Conservation (phyloP, 2,888 invertebrate genomes). For the Taphrorychus bicolor region DNA sequence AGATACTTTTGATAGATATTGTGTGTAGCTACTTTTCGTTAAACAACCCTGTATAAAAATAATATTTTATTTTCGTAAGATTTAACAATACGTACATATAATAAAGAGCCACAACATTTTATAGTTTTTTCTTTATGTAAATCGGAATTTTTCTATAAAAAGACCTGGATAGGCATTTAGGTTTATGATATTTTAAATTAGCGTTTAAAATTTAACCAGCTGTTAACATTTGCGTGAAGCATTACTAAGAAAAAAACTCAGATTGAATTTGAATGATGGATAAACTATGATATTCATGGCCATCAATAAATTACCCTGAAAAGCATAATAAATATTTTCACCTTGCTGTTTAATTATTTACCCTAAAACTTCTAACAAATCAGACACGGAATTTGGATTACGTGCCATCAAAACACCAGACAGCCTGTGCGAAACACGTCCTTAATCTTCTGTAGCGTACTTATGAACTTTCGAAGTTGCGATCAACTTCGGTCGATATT, state of each 20-base stretch:
- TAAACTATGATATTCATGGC: not conserved
- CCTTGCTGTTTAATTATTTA: not conserved
- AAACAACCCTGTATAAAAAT: too few relatives aligned
- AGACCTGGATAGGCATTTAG: not conserved
- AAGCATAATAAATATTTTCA: too few relatives aligned
- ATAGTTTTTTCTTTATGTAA: too few relatives aligned
- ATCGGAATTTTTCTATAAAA: too few relatives aligned
- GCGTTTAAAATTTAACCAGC: not conserved
- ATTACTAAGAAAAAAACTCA: too few relatives aligned
- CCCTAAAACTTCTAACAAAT: too few relatives aligned
- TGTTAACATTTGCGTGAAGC: not conserved
- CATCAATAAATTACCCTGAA: not conserved
- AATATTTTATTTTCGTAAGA: too few relatives aligned
- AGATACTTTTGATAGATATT: too few relatives aligned
- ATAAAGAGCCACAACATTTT: too few relatives aligned
- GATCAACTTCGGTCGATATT: not conserved
- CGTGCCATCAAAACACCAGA: not conserved
- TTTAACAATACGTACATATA: too few relatives aligned
- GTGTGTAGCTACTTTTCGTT: too few relatives aligned
- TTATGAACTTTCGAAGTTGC: not conserved
- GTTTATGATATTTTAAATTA: not conserved
- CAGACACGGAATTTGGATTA: not conserved
- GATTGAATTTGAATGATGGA: not conserved
- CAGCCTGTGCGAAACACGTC: not conserved
- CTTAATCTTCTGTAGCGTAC: not conserved